Base-by-base conservation (phyloP, 23 tunicate species). In the Halocynthia roretzi region DNA sequence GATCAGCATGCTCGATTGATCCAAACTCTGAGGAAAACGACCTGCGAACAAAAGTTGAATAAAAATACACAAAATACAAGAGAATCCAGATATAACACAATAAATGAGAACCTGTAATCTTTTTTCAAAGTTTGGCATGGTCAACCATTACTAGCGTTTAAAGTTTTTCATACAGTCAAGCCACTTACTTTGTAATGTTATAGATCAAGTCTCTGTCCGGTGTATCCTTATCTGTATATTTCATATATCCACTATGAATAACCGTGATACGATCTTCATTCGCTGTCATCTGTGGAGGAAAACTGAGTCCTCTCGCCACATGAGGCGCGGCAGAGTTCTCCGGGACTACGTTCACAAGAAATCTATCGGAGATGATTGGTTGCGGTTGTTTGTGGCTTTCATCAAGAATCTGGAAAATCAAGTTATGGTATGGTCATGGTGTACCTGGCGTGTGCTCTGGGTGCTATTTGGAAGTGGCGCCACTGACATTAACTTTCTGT, bases 141-240 rank as follows among this genome's bases (percentile, higher is more conserved):
- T 58, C 63, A 56, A 56, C 12, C n/a, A 31, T 1, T 31, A 31
- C 44, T 31, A 31, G 44, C 4, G 4, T 0, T 31, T 4, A 31
- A 31, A 31, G 44, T 4, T 31, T 31, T 68, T 68, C 14, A 17
- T 17, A 5, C 12, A 17, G 18, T 4, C 12, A 48, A 11, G 17
- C 48, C 14, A 80, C 72, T 61, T 70, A 92, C 98, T 86, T 82
- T 20, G 98, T 92, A 5, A 92, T 86, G 56, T 92, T 92, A 83
- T 86, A 92, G 14, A 92, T 60, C 17, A 92, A 68, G 64, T 92
- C 86, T 14, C 87, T 55, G 65, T 92, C 98, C 21, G 92, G 81
- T 5, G 98, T 92, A 84, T 92, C 98, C 74, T 82, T 80, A 57
- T 92, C 98, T 10, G 87, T 83, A 65, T 76, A 92, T 54, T 81